phyloP scores from a whole-genome alignment of 37 sponge, comb jelly and placozoan genomes.

The Ephydatia muelleri region DNA sequence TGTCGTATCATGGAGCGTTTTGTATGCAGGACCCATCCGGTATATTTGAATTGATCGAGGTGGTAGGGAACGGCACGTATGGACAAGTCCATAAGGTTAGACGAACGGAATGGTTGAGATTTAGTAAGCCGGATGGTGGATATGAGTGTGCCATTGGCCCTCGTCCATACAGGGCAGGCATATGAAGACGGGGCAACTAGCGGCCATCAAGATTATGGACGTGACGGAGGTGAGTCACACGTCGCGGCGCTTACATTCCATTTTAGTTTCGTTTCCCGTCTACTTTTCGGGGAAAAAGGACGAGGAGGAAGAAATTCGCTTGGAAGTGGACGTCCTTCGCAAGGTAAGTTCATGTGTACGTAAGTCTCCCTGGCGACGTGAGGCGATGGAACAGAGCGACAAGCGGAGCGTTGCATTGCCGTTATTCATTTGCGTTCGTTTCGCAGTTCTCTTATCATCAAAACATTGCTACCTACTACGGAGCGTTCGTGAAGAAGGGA shows the following conservation, averaged over 20 bases:
- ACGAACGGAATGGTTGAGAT: background rate
- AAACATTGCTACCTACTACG: constrained; percentile 98
- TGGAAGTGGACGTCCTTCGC: constrained; percentile 92
- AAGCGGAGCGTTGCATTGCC: background rate
- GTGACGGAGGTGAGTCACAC: constrained; percentile 82
- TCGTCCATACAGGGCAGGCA: constrained; percentile 51
- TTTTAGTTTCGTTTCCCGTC: background rate
- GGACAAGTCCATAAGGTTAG: constrained; percentile 94
- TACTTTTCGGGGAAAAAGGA: constrained; percentile 62
- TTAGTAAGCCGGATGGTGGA: background rate
- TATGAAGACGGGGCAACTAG: constrained; percentile 87
- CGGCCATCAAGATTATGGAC: constrained; percentile 98
- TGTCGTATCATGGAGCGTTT: background rate
- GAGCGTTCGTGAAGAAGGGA: constrained; percentile 92
- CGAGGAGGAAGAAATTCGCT: constrained; percentile 95
- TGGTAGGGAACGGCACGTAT: constrained; percentile 97
- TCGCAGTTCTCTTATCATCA: constrained; percentile 88
- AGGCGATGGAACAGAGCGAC: background rate
- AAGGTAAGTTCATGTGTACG: constrained; percentile 59
- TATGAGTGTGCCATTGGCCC: background rate
- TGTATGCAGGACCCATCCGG: constrained; percentile 75
- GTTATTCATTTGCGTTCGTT: constrained; percentile 6
- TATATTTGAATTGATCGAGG: constrained; percentile 92
- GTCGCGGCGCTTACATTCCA: background rate
- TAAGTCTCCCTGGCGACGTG: background rate